Evolutionary conservation across 2,797 vertebrate genomes (phyloP).

Genomic region (Anniella stebbinsi): DNA sequence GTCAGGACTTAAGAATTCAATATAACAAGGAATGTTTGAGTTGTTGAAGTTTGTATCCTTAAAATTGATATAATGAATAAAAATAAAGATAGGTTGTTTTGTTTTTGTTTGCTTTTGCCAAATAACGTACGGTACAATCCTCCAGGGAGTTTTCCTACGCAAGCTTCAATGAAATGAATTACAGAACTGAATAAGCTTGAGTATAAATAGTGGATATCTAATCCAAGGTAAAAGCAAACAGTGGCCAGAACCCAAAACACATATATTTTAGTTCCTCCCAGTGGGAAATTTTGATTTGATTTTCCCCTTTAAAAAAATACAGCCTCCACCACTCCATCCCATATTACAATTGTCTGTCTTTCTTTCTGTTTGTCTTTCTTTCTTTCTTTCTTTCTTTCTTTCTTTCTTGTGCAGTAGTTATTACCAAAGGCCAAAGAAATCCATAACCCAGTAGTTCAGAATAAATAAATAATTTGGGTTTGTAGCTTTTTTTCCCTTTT

Average conservation of each 20-base stretch:
- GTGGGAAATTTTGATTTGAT: background rate
- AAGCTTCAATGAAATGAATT: background rate
- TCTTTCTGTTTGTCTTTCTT: no score
- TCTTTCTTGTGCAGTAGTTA: background rate
- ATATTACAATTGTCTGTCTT: background rate
- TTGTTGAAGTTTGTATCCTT: background rate
- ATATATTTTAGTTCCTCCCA: background rate
- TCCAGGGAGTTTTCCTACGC: background rate
- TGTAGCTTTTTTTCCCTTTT: no score
- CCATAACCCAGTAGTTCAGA: no score
- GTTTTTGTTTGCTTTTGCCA: background rate
- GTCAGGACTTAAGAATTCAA: background rate
- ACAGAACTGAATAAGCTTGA: background rate
- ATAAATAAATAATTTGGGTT: no score
- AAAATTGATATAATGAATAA: background rate
- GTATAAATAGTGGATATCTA: background rate
- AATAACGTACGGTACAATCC: background rate
- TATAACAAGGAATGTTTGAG: background rate
- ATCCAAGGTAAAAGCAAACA: background rate
- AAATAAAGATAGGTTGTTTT: background rate
- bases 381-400: no score
- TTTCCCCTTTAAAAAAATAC: background rate
- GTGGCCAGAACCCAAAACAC: background rate
- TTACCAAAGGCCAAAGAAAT: background rate
- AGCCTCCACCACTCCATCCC: background rate